Evolutionary conservation across 2,113 vertebrate genomes (phyloP).

Genomic region (Zeus faber): DNA sequence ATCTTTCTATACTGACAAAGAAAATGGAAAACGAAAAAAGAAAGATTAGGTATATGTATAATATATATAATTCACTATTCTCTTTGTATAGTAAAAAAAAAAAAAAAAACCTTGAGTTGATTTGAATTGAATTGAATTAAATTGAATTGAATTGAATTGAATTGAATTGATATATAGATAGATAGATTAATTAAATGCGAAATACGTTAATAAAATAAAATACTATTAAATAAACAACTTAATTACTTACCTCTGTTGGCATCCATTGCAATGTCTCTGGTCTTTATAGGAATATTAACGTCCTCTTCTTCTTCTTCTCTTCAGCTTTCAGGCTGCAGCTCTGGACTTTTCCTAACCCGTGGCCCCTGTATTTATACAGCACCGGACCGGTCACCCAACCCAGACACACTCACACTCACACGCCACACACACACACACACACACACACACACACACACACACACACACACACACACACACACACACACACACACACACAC

Average conservation of each 20-base stretch:
- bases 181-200: neutral
- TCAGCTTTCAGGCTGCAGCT: neutral
- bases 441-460: too few species aligned
- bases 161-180: too few species aligned
- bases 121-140: too few species aligned
- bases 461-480: too few species aligned
- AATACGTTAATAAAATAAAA: neutral
- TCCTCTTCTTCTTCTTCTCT: too few species aligned
- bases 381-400: constrained; percentile 26
- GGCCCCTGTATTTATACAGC: constrained; percentile 51
- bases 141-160: too few species aligned
- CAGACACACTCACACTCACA: constrained; percentile 26
- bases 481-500: too few species aligned
- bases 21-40: neutral
- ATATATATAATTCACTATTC: too few species aligned
- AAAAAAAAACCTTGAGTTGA: too few species aligned
- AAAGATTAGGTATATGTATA: neutral
- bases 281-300: neutral
- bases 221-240: too few species aligned
- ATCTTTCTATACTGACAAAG: too few species aligned
- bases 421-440: constrained; percentile 21
- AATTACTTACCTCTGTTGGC: neutral
- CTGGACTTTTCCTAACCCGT: constrained; percentile 14
- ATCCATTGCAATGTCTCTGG: neutral
- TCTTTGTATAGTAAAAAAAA: too few species aligned